Evolutionary conservation across 2,797 vertebrate genomes (phyloP).

Genomic region (Apodemus agrarius): DNA sequence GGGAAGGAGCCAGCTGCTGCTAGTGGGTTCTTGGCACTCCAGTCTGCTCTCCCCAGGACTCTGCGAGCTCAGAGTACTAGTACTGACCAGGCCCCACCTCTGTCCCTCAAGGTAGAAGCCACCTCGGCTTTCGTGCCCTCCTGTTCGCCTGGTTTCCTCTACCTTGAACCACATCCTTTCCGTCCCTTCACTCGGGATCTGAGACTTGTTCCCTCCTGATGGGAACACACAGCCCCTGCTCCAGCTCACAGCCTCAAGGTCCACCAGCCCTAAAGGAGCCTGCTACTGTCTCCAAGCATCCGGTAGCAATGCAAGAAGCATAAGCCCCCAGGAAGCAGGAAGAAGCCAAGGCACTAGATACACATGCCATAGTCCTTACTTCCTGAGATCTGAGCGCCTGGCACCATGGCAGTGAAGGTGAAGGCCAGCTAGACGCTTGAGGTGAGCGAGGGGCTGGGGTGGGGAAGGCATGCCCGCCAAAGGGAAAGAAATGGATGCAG

Average conservation of each 20-base stretch:
- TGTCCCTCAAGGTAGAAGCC: not conserved
- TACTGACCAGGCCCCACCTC: not conserved
- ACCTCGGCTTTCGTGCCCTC: not conserved
- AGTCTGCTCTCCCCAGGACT: not conserved
- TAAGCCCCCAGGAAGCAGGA: not conserved
- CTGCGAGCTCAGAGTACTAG: not conserved
- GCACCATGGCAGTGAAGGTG: not conserved
- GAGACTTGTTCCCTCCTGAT: not conserved
- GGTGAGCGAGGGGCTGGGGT: rapidly evolving
- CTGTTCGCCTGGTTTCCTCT: not conserved
- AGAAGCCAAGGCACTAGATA: not conserved
- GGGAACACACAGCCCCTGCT: not conserved
- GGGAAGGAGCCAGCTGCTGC: not conserved
- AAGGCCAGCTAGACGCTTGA: constrained; percentile 1
- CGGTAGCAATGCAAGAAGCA: not conserved
- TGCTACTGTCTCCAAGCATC: not conserved
- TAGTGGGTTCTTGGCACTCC: not conserved
- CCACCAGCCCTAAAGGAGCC: not conserved
- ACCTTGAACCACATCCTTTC: not conserved
- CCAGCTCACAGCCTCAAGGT: not conserved
- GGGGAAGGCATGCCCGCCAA: not conserved
- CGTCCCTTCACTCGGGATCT: not conserved
- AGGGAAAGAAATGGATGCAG: not conserved
- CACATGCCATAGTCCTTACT: not conserved
- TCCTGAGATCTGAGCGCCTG: constrained; percentile 3